Conservation (phyloP, 2,113 vertebrate species). For the Uria lomvia region DNA sequence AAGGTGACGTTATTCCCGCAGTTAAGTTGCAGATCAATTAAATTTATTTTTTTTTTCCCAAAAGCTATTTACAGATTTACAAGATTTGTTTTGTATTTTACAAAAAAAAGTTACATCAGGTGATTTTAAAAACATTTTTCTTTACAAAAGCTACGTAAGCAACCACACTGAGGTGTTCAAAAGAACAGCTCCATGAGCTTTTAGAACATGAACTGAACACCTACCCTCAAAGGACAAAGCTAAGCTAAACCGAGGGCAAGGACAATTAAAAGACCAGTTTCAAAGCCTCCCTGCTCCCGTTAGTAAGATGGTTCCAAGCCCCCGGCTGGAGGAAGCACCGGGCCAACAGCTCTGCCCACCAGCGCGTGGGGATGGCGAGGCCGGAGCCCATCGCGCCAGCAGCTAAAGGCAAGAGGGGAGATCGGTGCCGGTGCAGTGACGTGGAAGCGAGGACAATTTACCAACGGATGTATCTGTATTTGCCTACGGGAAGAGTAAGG, state of each 20-base stretch:
- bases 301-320: background rate
- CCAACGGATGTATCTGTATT: background rate
- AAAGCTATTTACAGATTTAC: constrained; percentile 61
- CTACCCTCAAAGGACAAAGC: background rate
- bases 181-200: background rate
- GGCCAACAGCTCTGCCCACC: background rate
- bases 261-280: background rate
- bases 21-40: background rate
- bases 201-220: background rate
- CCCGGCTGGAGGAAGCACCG: background rate
- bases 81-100: constrained; percentile 25
- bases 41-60: constrained; percentile 28
- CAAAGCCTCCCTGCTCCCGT: background rate
- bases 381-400: fast-evolving
- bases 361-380: fast-evolving
- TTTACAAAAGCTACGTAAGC: constrained; percentile 51
- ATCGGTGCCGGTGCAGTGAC: background rate
- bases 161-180: background rate
- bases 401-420: background rate
- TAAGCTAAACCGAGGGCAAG: background rate
- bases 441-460: background rate
- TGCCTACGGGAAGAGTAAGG: background rate
- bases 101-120: constrained; percentile 17
- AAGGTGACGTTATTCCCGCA: background rate
- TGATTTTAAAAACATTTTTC: constrained; percentile 7